Conservation (phyloP, 2,888 invertebrate genomes). For the Incurvaria masculella region DNA sequence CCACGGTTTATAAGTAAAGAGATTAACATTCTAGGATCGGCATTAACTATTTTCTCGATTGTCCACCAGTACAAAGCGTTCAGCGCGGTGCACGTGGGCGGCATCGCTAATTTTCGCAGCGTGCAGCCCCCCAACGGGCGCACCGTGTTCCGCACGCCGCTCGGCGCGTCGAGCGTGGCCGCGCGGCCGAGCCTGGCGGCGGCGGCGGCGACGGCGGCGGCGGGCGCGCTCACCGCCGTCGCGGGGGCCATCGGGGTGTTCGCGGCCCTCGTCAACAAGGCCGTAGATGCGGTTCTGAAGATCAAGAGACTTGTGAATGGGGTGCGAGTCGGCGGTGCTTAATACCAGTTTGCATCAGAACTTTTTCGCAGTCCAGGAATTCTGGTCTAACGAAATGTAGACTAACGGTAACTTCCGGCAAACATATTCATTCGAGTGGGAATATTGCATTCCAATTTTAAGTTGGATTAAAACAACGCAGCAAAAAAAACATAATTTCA, state of each 20-base stretch:
- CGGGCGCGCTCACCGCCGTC: neutral
- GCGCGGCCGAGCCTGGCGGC: slow-evolving; percentile 22
- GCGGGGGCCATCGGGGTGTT: neutral
- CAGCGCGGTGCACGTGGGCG: slow-evolving; percentile 28
- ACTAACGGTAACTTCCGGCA: too few relatives aligned
- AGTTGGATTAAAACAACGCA: too few relatives aligned
- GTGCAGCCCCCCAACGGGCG: slow-evolving; percentile 30
- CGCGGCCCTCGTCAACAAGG: neutral
- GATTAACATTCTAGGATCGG: too few relatives aligned
- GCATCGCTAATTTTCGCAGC: slow-evolving; percentile 36
- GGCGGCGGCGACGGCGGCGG: slow-evolving; percentile 17
- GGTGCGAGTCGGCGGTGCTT: too few relatives aligned
- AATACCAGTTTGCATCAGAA: too few relatives aligned
- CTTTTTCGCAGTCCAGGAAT: too few relatives aligned
- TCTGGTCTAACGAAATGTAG: too few relatives aligned
- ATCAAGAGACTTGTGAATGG: neutral
- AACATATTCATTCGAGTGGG: too few relatives aligned
- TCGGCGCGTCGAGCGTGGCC: slow-evolving; percentile 25
- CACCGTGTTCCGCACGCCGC: slow-evolving; percentile 27
- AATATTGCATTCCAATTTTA: too few relatives aligned
- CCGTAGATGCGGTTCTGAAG: neutral
- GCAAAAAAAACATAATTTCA: too few relatives aligned
- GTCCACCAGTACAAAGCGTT: slow-evolving; percentile 30
- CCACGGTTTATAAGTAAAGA: too few relatives aligned
- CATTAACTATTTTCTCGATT: too few relatives aligned